Percentiles rank a stretch among this genome's conserved stretches.
Conservation (phyloP, 2,888 invertebrate species). For the Alloscopus bannaensis region DNA sequence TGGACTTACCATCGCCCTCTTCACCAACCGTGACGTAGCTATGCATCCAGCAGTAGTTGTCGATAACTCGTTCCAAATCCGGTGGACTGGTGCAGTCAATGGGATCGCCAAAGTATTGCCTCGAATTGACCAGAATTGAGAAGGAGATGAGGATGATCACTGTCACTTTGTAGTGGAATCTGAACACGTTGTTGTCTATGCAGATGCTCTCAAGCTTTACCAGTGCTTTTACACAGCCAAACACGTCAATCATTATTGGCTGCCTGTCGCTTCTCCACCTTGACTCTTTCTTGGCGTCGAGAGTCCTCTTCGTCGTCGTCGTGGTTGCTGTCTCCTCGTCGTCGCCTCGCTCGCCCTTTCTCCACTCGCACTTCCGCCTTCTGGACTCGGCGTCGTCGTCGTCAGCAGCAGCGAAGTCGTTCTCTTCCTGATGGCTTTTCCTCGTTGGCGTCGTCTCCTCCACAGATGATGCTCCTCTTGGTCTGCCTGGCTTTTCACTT, state of each 20-base stretch:
- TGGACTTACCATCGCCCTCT: constrained; percentile 65
- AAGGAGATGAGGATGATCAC: constrained; percentile 84
- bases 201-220: constrained; percentile 81
- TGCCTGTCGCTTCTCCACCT: constrained; percentile 55
- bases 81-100: constrained; percentile 78
- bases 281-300: constrained; percentile 45
- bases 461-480: constrained; percentile 35
- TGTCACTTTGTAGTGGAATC: constrained; percentile 85
- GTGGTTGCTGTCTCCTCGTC: constrained; percentile 24
- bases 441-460: constrained; percentile 8
- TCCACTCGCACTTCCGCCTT: background rate
- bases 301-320: constrained; percentile 2
- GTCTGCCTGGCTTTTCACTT: no score
- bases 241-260: constrained; percentile 80
- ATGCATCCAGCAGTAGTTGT: constrained; percentile 88
- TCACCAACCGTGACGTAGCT: constrained; percentile 60
- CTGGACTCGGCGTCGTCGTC: constrained; percentile 12
- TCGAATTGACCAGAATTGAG: constrained; percentile 85
- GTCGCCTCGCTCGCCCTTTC: constrained; percentile 14
- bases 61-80: constrained; percentile 81
- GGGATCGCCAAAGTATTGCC: constrained; percentile 91
- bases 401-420: no score
- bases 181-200: constrained; percentile 86
- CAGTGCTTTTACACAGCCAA: constrained; percentile 82
- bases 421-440: background rate